Percentiles rank a stretch among this genome's conserved stretches.
Conservation (phyloP, 2,113 vertebrate species). For the Dolichotis patagonum region DNA sequence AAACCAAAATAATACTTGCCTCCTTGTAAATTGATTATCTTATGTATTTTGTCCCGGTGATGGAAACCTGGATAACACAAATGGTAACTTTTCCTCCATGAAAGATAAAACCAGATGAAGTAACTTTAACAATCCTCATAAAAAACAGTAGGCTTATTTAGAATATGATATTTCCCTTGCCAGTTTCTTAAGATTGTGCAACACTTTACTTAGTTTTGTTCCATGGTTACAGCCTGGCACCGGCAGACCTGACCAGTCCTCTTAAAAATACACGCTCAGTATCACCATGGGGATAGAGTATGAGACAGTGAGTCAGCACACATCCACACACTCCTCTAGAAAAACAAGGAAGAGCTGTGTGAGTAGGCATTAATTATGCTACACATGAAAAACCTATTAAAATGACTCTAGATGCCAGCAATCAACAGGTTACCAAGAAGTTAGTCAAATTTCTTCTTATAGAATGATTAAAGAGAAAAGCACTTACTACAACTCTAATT, state of each 20-base stretch:
- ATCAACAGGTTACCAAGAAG: not conserved
- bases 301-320: not conserved
- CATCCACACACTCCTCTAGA: not conserved
- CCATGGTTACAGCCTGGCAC: not conserved
- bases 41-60: not conserved
- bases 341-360: not conserved
- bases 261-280: not conserved
- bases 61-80: not conserved
- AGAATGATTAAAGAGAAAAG: not conserved
- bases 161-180: not conserved
- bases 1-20: not conserved
- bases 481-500: not conserved
- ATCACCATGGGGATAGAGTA: not conserved
- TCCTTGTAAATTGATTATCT: not conserved
- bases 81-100: not conserved
- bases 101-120: not conserved
- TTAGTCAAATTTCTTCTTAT: not conserved
- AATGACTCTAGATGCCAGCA: not conserved
- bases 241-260: not conserved
- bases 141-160: not conserved
- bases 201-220: not conserved
- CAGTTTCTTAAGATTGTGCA: not conserved
- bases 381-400: not conserved
- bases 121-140: not conserved
- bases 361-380: not conserved